A percentile compares a stretch with the other conserved stretches of the same genome.
These are phyloP conservation scores for Aspidoscelis tigris DNA, from an alignment of 2,113 vertebrate species.

Conservation along the genomic window DNA sequence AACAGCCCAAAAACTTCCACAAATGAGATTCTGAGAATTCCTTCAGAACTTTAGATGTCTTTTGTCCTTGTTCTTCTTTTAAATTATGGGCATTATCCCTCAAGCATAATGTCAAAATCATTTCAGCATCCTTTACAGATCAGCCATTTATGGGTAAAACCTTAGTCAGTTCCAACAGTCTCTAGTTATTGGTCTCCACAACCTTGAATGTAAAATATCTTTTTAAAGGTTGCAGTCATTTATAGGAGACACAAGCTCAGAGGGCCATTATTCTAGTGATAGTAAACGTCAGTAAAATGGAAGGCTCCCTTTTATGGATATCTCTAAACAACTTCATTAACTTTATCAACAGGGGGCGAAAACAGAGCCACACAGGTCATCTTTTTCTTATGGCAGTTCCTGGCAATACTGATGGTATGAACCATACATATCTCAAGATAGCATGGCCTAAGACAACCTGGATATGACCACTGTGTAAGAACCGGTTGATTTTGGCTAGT, in stretches of 20 bases:
- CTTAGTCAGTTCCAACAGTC: not conserved
- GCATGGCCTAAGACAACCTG: no score
- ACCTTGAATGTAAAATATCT: constrained; percentile 12
- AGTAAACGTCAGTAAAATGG: constrained; percentile 53
- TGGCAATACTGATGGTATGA: not conserved
- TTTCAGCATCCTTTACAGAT: not conserved
- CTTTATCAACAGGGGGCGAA: constrained; percentile 52
- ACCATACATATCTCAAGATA: no score
- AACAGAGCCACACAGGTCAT: constrained; percentile 24
- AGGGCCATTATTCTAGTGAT: constrained; percentile 38
- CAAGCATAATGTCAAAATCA: not conserved
- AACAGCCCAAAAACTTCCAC: no score
- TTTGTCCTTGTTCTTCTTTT: not conserved
- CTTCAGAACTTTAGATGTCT: rapidly evolving
- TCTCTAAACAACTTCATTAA: constrained; percentile 59
- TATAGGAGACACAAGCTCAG: constrained; percentile 1
- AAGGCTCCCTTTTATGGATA: constrained; percentile 46
- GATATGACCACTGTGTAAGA: no score
- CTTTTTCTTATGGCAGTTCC: not conserved
- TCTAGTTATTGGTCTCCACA: not conserved
- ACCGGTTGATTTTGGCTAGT: no score
- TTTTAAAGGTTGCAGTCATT: constrained; percentile 22
- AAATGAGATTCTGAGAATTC: not conserved
- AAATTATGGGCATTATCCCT: not conserved
- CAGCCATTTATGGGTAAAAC: not conserved